Base-by-base conservation (phyloP, 2,888 invertebrate genomes). In the Cyaniris semiargus region DNA sequence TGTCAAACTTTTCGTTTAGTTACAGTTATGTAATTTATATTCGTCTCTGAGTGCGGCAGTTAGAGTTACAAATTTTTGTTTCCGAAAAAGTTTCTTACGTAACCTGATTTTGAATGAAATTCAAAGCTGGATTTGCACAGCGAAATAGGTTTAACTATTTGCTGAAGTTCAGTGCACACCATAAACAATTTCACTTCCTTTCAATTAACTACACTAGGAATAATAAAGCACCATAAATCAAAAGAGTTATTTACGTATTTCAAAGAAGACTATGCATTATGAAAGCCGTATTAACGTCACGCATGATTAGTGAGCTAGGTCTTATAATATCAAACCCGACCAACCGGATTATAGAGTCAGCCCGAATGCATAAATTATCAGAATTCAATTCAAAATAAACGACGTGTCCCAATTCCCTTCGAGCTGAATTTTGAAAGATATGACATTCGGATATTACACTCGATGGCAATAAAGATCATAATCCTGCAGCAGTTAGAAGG, bases 211-310 rank as follows among this genome's bases (percentile, higher is more conserved):
- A 66, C 66, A 66, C 27, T 31, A 27, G 66, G 66, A 66, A 27
- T 66, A 66, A 15, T 66, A 66, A 66, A 66, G 66, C 48, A 15
- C 8, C 2, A 48, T 74, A 74, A 53, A 74, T 44, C 74, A 44
- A 74, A 53, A 53, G 48, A 48, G 48, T 74, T 74, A 74, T 74
- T 74, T 74, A 74, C 44, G 74, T 74, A 23, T 48, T 74, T 44
- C 74, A 74, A 74, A 48, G 74, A 74, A 74, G 44, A 53, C 74
- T 53, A 74, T 74, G 74, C 53, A 48, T 74, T 53, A 74, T 74
- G 7, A 74, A 44, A 23, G 74, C 53, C 74, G 74, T 48, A 74
- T 74, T 53, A 74, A 74, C 27, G 74, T 74, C 74, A 48, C 44
- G 53, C 74, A 21, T 74, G 74, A 74, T 48, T 74, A 74, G 74